These are phyloP conservation scores for Carcina quercana DNA, from an alignment of 2,888 invertebrate species.

Conservation along the genomic window DNA sequence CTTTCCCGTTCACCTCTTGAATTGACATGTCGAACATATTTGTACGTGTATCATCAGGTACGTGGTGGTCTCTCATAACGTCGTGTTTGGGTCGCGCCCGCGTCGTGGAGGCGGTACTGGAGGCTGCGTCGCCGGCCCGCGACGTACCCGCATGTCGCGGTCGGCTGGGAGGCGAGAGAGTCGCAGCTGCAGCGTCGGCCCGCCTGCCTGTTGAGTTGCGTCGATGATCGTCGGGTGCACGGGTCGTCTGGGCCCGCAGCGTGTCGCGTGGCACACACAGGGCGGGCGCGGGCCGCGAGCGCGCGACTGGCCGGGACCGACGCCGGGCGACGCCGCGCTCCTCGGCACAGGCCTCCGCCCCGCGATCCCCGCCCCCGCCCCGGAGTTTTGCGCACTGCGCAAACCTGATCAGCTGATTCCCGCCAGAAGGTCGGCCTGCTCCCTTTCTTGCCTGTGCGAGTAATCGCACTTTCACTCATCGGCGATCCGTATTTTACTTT, in stretches of 20 bases:
- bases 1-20: conserved; percentile 68
- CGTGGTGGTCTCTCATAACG: conserved; percentile 54
- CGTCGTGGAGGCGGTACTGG: conserved; percentile 31
- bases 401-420: conserved; percentile 72
- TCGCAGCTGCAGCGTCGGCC: conserved; percentile 39
- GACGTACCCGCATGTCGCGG: conserved; percentile 39
- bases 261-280: conserved; percentile 26
- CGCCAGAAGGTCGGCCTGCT: conserved; percentile 58
- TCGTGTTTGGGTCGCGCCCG: conserved; percentile 24
- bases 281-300: conserved; percentile 32
- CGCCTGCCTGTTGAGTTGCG: conserved; percentile 26
- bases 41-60: conserved; percentile 50
- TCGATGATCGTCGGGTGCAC: conserved; percentile 18
- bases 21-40: conserved; percentile 68
- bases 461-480: conserved; percentile 37
- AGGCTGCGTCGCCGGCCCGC: conserved; percentile 32
- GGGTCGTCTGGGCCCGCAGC: conserved; percentile 19
- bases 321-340: conserved; percentile 42
- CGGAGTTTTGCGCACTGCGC: conserved; percentile 71
- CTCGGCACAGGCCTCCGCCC: conserved; percentile 23
- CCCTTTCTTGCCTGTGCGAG: conserved; percentile 22
- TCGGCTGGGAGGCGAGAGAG: conserved; percentile 33
- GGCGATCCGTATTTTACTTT: conserved; percentile 6
- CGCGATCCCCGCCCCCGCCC: conserved; percentile 35
- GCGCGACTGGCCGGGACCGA: conserved; percentile 37